These are phyloP conservation scores for Craterocephalus amniculus DNA, from an alignment of 2,797 vertebrate genomes.

Conservation along the genomic window DNA sequence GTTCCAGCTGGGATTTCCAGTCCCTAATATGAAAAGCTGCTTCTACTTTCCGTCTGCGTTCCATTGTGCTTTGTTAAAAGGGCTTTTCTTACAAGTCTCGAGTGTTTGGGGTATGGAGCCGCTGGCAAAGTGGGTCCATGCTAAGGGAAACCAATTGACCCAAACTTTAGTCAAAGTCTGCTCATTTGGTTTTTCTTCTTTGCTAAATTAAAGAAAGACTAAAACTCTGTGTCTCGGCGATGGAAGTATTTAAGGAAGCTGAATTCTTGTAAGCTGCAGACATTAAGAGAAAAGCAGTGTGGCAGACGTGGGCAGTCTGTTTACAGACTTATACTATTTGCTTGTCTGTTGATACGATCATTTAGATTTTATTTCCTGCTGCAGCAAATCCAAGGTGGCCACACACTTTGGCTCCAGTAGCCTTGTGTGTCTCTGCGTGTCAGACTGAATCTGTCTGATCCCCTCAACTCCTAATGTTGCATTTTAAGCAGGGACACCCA, in stretches of 20 bases:
- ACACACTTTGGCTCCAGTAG: conserved; percentile 43
- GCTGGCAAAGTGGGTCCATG: conserved; percentile 15
- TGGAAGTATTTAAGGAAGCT: conserved; percentile 42
- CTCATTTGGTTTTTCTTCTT: conserved; percentile 63
- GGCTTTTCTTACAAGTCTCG: conserved; percentile 32
- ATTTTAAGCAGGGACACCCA: neutral
- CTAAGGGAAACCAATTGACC: conserved; percentile 59
- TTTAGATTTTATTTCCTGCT: conserved; percentile 57
- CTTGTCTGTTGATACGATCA: conserved; percentile 48
- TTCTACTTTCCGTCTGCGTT: conserved; percentile 53
- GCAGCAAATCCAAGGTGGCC: conserved; percentile 40
- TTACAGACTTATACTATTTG: conserved; percentile 44
- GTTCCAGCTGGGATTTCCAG: conserved; percentile 53
- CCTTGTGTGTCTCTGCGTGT: neutral
- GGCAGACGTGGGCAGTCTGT: conserved; percentile 45
- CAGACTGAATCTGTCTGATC: neutral
- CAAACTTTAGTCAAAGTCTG: conserved; percentile 25
- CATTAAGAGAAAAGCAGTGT: conserved; percentile 11
- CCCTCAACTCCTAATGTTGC: neutral
- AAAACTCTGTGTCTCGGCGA: conserved; percentile 39
- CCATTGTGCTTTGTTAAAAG: conserved; percentile 59
- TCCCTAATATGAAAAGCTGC: conserved; percentile 55
- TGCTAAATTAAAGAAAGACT: conserved; percentile 51
- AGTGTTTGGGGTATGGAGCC: conserved; percentile 17
- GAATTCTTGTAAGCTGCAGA: conserved; percentile 18